Evolutionary conservation across 2,888 invertebrate genomes (phyloP), one percentile per base, ranked within the genome.

Genomic region (Scrobipalpa atriplicella): DNA sequence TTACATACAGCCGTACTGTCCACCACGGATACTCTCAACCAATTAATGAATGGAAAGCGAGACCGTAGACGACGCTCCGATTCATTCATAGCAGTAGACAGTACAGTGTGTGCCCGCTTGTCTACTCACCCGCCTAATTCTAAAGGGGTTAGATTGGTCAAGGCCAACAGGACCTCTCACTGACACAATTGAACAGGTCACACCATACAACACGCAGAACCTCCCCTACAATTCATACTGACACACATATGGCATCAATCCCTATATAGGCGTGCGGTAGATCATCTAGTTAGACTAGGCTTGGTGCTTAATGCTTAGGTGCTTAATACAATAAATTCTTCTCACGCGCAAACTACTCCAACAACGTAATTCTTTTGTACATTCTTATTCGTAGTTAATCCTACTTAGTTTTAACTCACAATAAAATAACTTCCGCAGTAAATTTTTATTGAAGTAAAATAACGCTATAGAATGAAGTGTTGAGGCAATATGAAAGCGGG

Each of bases 401-500:
- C 56, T 19, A 47, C 62, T 38, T 62, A 38, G 54, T 39, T 29
- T 43, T 52, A 60, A 58, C 36, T 39, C 29, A 47, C 62, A 62
- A 51, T 62, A 65, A 64, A 75, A 73, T 72, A 72, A 73, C 72
- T 73, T 71, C 73, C 72, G 73, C 73, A 73, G 73, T 72, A 71
- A 69, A 73, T 73, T 74, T 72, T 75, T 39, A 75, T 76, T 71
- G 73, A 75, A 76, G 75, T 79, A 74, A 75, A 79, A 79, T 79
- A 78, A 77, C 76, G 76, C 77, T 74, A 76, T 75, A 73, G 74
- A 77, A 79, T 80, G 77, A 81, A 75, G 77, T 76, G 76, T 72
- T 71, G 75, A 75, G 75, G 73, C 75, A 77, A 75, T 81, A 82
- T 81, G 76, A 79, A 78, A 78, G 73, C 75, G 74, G 73, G 78